Evolutionary conservation across 2,888 invertebrate species (phyloP), one percentile per base, ranked within the genome.

Genomic region (Clostera curtula): DNA sequence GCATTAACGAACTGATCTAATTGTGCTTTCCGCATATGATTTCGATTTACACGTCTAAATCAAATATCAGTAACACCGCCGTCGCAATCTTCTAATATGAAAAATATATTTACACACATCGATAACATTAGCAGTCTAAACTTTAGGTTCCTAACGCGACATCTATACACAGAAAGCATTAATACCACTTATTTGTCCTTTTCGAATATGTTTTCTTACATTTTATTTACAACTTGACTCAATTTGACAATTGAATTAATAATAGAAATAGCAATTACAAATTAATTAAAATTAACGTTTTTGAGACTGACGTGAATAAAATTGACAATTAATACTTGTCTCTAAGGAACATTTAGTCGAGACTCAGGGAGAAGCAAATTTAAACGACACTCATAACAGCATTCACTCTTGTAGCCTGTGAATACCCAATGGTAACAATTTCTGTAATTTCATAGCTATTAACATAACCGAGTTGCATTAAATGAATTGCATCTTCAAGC

Each of bases 81-180:
- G 37, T 15, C 38, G 22, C 33, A 49, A 49, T 42, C 34, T 26
- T 29, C 29, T 35, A 27, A 40, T 40, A 33, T 46, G 52, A 40
- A 40, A 43, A 41, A 45, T 44, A 52, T 50, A 52, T 61, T 49
- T 53, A 58, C 63, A 71, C 43, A 56, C 58, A 53, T 36, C 55
- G 53, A 54, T 66, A 70, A 66, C 65, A 67, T 56, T 52, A 51
- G 52, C 64, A 56, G 56, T 65, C 47, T 55, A 73, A 73, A 69
- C 69, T 65, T 62, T 52, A 62, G 49, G 59, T 53, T 54, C 36
- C 55, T 58, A 56, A 48, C 49, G 57, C 58, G 54, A 67, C 62
- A 57, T 49, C 63, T 67, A 72, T 60, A 73, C 67, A 73, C 55
- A 56, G 53, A 68, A 75, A 74, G 75, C 73, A 49, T 60, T 46